A percentile compares a stretch with the other conserved stretches of the same genome.
Evolutionary conservation across 2,113 vertebrate species (phyloP).

Genomic region (Dicrurus megarhynchus): DNA sequence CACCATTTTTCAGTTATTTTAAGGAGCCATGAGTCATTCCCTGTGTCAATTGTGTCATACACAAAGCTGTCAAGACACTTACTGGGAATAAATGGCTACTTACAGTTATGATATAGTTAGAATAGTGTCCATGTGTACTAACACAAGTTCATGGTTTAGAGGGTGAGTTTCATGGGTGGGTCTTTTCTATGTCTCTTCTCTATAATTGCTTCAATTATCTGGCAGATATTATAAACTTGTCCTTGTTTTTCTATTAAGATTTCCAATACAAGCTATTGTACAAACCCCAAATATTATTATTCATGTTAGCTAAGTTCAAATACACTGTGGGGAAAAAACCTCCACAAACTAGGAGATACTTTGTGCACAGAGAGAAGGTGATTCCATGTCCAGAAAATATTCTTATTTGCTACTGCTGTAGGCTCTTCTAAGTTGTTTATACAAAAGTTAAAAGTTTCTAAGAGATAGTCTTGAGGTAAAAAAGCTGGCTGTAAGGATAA

Average conservation of each 20-base stretch:
- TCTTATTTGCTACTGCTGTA: neutral
- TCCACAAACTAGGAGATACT: neutral
- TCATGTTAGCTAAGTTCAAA: neutral
- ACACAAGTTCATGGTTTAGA: neutral
- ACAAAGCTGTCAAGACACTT: neutral
- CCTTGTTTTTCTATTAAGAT: neutral
- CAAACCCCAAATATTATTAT: neutral
- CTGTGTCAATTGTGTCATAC: neutral
- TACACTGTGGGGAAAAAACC: neutral
- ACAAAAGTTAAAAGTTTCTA: neutral
- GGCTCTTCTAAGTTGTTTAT: neutral
- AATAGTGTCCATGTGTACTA: neutral
- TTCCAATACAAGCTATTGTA: neutral
- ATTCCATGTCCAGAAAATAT: neutral
- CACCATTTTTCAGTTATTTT: neutral
- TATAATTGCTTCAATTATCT: neutral
- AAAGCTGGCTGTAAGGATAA: neutral
- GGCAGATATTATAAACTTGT: neutral
- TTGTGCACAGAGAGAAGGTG: neutral
- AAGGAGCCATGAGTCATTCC: neutral
- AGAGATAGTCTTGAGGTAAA: neutral
- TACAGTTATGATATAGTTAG: neutral
- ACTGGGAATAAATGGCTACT: neutral
- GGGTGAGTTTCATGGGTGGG: neutral
- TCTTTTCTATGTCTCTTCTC: neutral